Conservation (phyloP, 2,797 vertebrate species). For the Scyliorhinus canicula region DNA sequence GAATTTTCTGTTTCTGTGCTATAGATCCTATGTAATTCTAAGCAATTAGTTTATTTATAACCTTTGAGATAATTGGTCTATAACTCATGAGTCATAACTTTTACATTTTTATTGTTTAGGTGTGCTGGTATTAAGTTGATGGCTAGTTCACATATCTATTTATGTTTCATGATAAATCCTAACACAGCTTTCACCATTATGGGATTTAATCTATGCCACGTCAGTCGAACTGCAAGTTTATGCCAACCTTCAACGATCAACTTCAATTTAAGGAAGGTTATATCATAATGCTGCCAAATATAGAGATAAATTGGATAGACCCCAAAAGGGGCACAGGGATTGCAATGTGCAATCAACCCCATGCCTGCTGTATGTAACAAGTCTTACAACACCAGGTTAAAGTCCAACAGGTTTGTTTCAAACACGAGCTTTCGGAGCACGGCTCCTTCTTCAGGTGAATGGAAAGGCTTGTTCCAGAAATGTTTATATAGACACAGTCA, state of each 20-base stretch:
- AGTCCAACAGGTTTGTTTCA: too few relatives aligned
- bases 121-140: conserved; percentile 93
- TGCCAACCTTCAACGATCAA: conserved; percentile 93
- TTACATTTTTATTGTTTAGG: conserved; percentile 98
- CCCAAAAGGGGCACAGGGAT: too few relatives aligned
- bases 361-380: too few relatives aligned
- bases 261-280: conserved; percentile 96
- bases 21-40: not conserved
- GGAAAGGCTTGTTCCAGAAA: too few relatives aligned
- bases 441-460: too few relatives aligned
- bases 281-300: conserved; percentile 86
- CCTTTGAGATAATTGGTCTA: conserved; percentile 99
- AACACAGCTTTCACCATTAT: conserved; percentile 93
- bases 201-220: conserved; percentile 98
- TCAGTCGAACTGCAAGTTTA: conserved; percentile 96
- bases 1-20: not conserved
- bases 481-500: too few relatives aligned
- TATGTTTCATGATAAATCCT: conserved; percentile 95
- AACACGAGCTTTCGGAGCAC: too few relatives aligned
- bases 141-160: conserved; percentile 96
- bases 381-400: too few relatives aligned
- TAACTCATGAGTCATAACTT: conserved; percentile 98
- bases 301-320: too few relatives aligned
- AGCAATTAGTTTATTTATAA: conserved; percentile 83
- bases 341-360: too few relatives aligned